Evolutionary conservation across 1,140 invertebrate genomes (phyloP).

Genomic region (Drosophila pallidifrons): DNA sequence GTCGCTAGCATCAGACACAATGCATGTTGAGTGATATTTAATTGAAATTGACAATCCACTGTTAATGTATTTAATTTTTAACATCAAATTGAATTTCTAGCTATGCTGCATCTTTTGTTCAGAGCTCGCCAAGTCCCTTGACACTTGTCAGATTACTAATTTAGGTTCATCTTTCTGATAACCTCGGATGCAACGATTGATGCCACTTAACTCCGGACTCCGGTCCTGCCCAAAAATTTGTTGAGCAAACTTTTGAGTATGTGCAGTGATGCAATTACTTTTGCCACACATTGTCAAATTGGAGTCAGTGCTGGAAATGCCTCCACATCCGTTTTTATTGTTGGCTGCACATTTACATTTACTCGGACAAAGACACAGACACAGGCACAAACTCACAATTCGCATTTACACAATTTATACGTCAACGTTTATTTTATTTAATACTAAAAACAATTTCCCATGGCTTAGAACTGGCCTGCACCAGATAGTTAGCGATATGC

Average conservation of each 20-base stretch:
- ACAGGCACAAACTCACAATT: slow-evolving; percentile 2
- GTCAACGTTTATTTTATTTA: slow-evolving; percentile 81
- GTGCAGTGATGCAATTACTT: slow-evolving; percentile 73
- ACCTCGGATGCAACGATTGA: slow-evolving; percentile 34
- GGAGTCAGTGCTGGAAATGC: slow-evolving; percentile 5
- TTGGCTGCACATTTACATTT: slow-evolving; percentile 72
- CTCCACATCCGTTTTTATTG: slow-evolving; percentile 57
- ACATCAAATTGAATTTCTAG: no score
- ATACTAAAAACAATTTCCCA: slow-evolving; percentile 76
- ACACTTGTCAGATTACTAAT: neutral
- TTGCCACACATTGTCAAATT: slow-evolving; percentile 59
- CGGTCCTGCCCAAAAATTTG: slow-evolving; percentile 21
- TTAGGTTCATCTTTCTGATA: neutral
- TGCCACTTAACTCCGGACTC: slow-evolving; percentile 28
- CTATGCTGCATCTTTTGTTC: neutral
- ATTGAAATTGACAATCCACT: neutral
- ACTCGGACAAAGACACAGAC: no score
- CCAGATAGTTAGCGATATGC: slow-evolving; percentile 65
- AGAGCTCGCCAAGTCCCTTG: neutral
- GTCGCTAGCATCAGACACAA: no score
- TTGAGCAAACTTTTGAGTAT: slow-evolving; percentile 55
- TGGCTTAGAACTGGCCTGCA: slow-evolving; percentile 49
- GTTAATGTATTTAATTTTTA: neutral
- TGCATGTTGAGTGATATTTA: neutral
- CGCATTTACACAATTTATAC: slow-evolving; percentile 79